These are phyloP conservation scores for Platichthys flesus DNA, from an alignment of 2,113 vertebrate species.

Conservation along the genomic window DNA sequence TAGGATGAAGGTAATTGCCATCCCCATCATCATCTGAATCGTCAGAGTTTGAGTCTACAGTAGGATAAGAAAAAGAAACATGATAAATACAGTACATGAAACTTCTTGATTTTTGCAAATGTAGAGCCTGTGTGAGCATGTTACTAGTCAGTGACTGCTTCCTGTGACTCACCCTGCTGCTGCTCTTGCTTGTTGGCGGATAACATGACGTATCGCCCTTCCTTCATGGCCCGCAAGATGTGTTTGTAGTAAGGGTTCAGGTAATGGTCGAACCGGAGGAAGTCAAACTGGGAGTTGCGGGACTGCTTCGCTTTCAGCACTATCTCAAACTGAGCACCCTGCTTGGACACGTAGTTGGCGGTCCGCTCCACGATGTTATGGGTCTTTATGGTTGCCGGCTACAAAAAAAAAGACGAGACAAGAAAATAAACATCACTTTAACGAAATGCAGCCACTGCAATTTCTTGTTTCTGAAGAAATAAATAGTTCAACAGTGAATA, in stretches of 20 bases:
- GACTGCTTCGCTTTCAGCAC: constrained; percentile 98
- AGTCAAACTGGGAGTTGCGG: constrained; percentile 97
- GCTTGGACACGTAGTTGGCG: constrained; percentile 95
- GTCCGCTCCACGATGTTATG: constrained; percentile 98
- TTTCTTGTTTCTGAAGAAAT: neutral
- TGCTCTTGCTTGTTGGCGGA: constrained; percentile 82
- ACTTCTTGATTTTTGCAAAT: neutral
- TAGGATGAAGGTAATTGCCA: constrained; percentile 94
- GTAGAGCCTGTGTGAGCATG: neutral
- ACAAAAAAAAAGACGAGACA: constrained; percentile 20
- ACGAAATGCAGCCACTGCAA: neutral
- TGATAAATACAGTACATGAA: neutral
- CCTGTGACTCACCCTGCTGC: constrained; percentile 81
- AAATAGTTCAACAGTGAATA: neutral
- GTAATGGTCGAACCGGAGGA: constrained; percentile 97
- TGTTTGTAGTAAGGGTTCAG: constrained; percentile 99
- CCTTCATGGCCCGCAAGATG: constrained; percentile 96
- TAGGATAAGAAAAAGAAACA: neutral
- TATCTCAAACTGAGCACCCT: constrained; percentile 97
- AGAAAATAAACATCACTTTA: neutral
- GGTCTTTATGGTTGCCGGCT: constrained; percentile 97
- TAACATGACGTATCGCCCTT: constrained; percentile 88
- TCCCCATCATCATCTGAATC: constrained; percentile 89
- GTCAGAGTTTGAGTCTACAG: constrained; percentile 84
- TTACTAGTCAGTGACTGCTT: neutral